phyloP scores from a whole-genome alignment of 2,797 vertebrate species.

The Pseudomugil tenellus region DNA sequence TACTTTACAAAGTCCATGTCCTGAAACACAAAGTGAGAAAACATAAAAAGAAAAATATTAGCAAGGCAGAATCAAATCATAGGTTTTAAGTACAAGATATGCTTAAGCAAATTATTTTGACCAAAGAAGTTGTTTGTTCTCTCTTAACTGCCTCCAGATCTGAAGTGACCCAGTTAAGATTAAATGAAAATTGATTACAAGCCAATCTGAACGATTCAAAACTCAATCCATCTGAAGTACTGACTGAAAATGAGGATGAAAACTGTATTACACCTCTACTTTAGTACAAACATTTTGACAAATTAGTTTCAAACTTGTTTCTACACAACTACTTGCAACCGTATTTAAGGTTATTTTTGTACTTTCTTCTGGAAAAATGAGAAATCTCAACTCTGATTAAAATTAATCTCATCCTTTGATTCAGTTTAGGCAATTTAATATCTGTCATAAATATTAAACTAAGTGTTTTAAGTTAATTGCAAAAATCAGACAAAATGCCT shows the following conservation, averaged over 20 bases:
- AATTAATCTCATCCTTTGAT: constrained; percentile 16
- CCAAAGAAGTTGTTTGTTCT: constrained; percentile 31
- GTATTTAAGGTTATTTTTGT: background rate
- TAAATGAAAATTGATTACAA: constrained; percentile 40
- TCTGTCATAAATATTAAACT: constrained; percentile 23
- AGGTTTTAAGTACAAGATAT: constrained; percentile 25
- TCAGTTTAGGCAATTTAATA: constrained; percentile 1
- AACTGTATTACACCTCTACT: background rate
- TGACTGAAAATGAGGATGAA: background rate
- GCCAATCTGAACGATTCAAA: constrained; percentile 19
- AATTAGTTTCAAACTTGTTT: constrained; percentile 4
- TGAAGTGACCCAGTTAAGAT: constrained; percentile 51
- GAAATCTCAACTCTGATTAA: constrained; percentile 8
- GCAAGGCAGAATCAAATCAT: constrained; percentile 15
- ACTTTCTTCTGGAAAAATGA: background rate
- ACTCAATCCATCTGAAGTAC: constrained; percentile 6
- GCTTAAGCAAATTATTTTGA: constrained; percentile 22
- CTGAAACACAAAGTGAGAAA: constrained; percentile 81
- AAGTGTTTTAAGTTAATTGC: constrained; percentile 33
- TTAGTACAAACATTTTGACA: background rate
- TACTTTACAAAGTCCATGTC: constrained; percentile 98
- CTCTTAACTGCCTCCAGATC: constrained; percentile 38
- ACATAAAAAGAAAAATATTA: constrained; percentile 9
- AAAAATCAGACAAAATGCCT: constrained; percentile 40
- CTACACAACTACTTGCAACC: background rate